These are phyloP conservation scores for Parnassius smintheus DNA, from an alignment of 2,888 invertebrate species.

Conservation along the genomic window DNA sequence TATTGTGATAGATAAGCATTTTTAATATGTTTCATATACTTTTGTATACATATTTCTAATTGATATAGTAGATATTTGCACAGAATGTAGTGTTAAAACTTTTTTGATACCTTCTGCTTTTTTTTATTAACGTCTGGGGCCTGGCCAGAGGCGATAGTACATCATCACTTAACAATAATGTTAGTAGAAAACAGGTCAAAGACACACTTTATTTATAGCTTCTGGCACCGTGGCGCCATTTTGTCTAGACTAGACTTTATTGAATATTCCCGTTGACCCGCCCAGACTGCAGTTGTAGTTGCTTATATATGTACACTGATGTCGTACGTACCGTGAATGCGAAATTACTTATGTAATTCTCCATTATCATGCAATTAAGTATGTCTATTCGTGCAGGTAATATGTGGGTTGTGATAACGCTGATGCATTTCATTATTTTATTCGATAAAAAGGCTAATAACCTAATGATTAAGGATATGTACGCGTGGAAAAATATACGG, in stretches of 20 bases:
- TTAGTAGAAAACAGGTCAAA: conserved; percentile 44
- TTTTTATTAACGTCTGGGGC: conserved; percentile 35
- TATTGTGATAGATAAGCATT: too few relatives aligned
- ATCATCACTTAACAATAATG: conserved; percentile 38
- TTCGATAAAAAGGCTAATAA: conserved; percentile 1
- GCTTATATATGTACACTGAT: conserved; percentile 12
- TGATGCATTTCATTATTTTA: conserved; percentile 18
- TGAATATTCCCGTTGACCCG: conserved; percentile 45
- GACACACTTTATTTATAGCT: conserved; percentile 50
- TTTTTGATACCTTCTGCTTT: not conserved
- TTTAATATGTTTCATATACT: too few relatives aligned
- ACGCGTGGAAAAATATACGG: not conserved
- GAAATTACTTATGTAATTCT: conserved; percentile 20
- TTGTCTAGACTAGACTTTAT: conserved; percentile 60
- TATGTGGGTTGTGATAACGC: conserved; percentile 3
- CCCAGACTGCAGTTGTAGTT: conserved; percentile 29
- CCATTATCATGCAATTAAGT: conserved; percentile 25
- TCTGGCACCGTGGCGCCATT: conserved; percentile 52
- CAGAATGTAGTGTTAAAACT: too few relatives aligned
- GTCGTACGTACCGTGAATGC: conserved; percentile 13
- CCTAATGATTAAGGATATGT: not conserved
- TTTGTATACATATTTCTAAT: too few relatives aligned
- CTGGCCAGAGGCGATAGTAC: conserved; percentile 45
- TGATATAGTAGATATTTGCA: too few relatives aligned
- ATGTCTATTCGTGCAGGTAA: conserved; percentile 23